These are phyloP conservation scores for Acronicta leporina DNA, from an alignment of 2,888 invertebrate genomes.

Conservation along the genomic window DNA sequence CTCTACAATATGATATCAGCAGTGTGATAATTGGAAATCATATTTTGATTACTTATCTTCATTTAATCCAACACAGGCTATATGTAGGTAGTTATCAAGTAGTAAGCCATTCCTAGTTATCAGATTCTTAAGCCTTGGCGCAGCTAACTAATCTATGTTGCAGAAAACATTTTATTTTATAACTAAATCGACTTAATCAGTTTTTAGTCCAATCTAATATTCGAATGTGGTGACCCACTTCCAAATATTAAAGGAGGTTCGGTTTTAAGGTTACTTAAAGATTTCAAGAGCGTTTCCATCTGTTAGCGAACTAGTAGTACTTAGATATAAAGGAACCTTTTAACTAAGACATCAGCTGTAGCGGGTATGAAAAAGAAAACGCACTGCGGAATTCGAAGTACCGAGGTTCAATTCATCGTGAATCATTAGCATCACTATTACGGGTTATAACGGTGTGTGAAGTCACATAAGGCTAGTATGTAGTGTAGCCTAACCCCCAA, in stretches of 20 bases:
- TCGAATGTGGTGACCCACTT: not conserved
- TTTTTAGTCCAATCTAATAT: conserved; percentile 22
- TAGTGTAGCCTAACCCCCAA: no score
- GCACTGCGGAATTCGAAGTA: no score
- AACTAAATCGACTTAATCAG: conserved; percentile 15
- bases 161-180: not conserved
- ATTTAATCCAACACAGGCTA: conserved; percentile 39
- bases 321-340: no score
- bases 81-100: conserved; percentile 23
- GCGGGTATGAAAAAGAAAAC: no score
- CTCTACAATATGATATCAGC: conserved; percentile 36
- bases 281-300: no score
- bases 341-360: no score
- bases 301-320: no score
- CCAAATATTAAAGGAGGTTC: not conserved
- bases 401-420: no score
- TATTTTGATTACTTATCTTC: conserved; percentile 59
- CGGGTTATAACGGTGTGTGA: no score
- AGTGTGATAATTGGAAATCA: conserved; percentile 41
- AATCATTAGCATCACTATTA: no score
- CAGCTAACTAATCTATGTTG: conserved; percentile 10
- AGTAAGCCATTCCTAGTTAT: not conserved
- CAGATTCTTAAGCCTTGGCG: conserved; percentile 5
- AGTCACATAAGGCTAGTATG: no score
- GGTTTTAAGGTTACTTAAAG: not conserved